Conservation (phyloP, 2,113 vertebrate species). For the Vulpes vulpes region DNA sequence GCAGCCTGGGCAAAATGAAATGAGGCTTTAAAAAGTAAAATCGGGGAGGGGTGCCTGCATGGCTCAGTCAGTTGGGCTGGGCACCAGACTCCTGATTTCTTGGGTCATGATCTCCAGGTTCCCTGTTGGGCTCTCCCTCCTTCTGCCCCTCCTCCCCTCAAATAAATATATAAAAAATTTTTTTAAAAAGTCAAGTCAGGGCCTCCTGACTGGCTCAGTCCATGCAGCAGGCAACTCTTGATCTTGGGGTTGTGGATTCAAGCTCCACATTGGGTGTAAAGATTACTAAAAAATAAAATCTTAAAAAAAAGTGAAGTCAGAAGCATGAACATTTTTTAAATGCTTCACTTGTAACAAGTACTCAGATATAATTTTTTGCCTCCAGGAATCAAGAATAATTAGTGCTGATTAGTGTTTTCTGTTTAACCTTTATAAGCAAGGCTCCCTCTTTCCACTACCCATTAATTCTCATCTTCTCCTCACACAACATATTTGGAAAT, state of each 20-base stretch:
- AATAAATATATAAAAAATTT: not conserved
- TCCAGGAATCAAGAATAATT: constrained; percentile 28
- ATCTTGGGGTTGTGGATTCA: not conserved
- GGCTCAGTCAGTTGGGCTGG: not conserved
- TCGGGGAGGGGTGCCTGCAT: not conserved
- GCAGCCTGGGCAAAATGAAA: constrained; percentile 27
- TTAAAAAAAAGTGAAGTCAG: not conserved
- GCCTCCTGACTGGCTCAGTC: not conserved
- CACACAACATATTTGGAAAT: constrained; percentile 44
- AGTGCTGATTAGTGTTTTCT: constrained; percentile 16
- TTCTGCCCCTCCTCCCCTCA: not conserved
- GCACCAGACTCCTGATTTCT: not conserved
- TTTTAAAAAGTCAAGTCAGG: not conserved
- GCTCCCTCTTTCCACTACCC: not conserved
- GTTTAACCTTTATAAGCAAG: constrained; percentile 21
- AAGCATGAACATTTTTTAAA: constrained; percentile 19
- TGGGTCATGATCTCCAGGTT: not conserved
- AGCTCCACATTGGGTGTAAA: not conserved
- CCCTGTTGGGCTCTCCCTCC: not conserved
- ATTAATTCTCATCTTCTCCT: constrained; percentile 40
- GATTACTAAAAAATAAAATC: not conserved
- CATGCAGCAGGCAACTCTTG: not conserved
- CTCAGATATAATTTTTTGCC: constrained; percentile 41
- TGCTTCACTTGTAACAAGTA: constrained; percentile 15
- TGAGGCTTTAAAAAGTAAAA: constrained; percentile 26